Conservation (phyloP, 2,113 vertebrate species). For the Equus przewalskii region DNA sequence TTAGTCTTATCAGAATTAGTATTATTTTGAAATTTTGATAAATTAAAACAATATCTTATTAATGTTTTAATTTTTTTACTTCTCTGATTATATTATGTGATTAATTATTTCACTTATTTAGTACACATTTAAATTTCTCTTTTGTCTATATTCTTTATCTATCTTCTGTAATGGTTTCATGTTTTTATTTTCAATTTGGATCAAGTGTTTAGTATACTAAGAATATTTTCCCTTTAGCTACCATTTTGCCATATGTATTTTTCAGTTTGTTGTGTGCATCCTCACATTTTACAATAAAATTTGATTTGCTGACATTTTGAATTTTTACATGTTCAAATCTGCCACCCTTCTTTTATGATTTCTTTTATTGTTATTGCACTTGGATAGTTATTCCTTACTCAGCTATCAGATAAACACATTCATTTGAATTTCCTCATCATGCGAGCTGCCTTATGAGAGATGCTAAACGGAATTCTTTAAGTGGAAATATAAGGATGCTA, state of each 20-base stretch:
- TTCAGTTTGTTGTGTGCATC: neutral
- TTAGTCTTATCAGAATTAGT: neutral
- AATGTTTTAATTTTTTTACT: neutral
- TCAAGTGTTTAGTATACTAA: neutral
- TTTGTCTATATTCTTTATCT: neutral
- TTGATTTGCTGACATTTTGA: neutral
- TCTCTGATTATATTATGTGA: neutral
- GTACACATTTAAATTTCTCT: neutral
- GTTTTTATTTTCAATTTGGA: slow-evolving; percentile 5
- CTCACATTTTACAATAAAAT: neutral
- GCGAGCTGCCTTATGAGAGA: neutral
- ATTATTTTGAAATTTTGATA: slow-evolving; percentile 45
- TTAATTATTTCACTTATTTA: neutral
- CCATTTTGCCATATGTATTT: neutral
- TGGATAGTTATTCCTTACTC: slow-evolving; percentile 5
- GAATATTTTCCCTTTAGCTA: neutral
- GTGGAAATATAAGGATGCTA: neutral
- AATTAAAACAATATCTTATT: neutral
- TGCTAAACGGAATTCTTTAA: neutral
- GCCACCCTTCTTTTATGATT: neutral
- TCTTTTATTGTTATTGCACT: slow-evolving; percentile 20
- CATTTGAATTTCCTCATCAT: neutral
- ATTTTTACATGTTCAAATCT: neutral
- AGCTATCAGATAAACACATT: neutral
- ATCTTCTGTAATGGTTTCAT: neutral